Conservation (phyloP, 1,140 invertebrate species). For the Solenopsis fugax region DNA sequence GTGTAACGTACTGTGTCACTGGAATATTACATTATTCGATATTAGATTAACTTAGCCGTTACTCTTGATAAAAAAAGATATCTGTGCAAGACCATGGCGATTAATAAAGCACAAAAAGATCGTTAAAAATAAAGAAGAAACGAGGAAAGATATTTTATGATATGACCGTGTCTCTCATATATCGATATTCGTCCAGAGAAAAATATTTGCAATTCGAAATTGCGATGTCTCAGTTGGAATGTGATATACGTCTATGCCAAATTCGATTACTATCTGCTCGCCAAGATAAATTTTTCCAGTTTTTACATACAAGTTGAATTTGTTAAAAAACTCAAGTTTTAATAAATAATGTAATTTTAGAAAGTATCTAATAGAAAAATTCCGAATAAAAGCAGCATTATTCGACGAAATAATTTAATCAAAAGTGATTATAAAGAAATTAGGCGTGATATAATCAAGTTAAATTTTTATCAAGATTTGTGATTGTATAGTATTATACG, state of each 20-base stretch:
- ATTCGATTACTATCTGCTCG: neutral
- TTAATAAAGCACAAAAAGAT: neutral
- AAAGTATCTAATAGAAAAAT: neutral
- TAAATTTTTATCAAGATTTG: neutral
- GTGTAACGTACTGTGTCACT: neutral
- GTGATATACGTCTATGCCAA: slow-evolving; percentile 14
- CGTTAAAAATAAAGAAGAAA: neutral
- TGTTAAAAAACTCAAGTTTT: neutral
- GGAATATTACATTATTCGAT: neutral
- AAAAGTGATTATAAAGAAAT: neutral
- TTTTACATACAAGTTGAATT: neutral
- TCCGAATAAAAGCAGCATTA: neutral
- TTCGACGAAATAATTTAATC: neutral
- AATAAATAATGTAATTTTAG: neutral
- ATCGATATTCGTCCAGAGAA: neutral
- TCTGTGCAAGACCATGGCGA: neutral
- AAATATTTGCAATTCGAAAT: slow-evolving; percentile 10
- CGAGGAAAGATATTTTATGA: neutral
- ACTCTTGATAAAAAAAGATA: neutral
- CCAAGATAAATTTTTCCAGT: neutral
- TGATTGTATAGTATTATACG: too few species aligned
- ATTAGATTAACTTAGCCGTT: neutral
- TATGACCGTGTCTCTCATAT: neutral
- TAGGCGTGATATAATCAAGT: neutral
- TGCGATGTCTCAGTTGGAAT: slow-evolving; percentile 15